These are phyloP conservation scores for Pseudobourletiella spinata DNA, from an alignment of 1,140 invertebrate genomes.

Conservation along the genomic window DNA sequence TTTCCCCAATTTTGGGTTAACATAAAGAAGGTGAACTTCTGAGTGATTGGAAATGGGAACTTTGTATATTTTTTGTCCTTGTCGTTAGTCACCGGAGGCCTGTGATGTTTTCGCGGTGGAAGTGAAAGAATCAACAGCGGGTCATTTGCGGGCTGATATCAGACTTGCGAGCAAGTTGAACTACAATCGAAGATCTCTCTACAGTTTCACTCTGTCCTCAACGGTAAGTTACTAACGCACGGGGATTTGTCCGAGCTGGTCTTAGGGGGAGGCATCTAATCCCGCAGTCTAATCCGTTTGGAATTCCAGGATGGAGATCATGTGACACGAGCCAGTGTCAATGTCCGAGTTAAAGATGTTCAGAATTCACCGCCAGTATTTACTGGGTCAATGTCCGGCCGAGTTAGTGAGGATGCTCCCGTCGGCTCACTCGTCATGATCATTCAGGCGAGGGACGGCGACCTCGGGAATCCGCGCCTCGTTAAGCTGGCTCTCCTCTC, in stretches of 20 bases:
- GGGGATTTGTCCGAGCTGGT: neutral
- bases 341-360: constrained; percentile 67
- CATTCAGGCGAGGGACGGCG: constrained; percentile 69
- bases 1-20: too few species aligned
- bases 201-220: constrained; percentile 57
- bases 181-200: constrained; percentile 38
- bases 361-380: constrained; percentile 69
- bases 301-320: constrained; percentile 69
- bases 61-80: too few species aligned
- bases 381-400: constrained; percentile 63
- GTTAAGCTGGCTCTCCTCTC: constrained; percentile 67
- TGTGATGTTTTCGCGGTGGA: constrained; percentile 62
- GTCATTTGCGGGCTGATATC: constrained; percentile 55
- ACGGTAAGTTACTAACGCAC: constrained; percentile 48
- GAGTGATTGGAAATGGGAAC: too few species aligned
- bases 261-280: too few species aligned
- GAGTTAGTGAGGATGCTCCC: constrained; percentile 71
- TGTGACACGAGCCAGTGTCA: constrained; percentile 58
- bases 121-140: constrained; percentile 52
- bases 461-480: constrained; percentile 62
- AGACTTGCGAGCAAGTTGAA: constrained; percentile 50
- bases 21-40: too few species aligned
- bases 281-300: too few species aligned
- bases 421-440: constrained; percentile 74
- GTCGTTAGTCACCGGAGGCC: constrained; percentile 58